A percentile compares a stretch with the other conserved stretches of the same genome.
Conservation (phyloP, 2,888 invertebrate species). For the Sminthurinus aureus region DNA sequence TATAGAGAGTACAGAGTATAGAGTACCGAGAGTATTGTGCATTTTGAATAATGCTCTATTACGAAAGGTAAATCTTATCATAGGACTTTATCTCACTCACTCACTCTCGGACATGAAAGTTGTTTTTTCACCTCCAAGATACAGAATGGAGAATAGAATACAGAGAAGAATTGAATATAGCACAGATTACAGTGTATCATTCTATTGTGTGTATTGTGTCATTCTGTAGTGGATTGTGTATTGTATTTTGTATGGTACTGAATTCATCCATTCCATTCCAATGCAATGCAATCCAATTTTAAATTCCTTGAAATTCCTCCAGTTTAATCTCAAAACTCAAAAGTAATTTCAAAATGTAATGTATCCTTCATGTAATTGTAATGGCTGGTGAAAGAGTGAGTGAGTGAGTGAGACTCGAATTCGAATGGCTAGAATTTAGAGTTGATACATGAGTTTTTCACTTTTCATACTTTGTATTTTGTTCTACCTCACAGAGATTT, state of each 20-base stretch:
- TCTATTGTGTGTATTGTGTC: neutral
- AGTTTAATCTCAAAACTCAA: conserved; percentile 3
- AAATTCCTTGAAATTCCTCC: neutral
- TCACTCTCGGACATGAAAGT: conserved; percentile 27
- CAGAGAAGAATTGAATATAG: too few relatives aligned
- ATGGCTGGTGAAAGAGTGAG: neutral
- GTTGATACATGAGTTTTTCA: too few relatives aligned
- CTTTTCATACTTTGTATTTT: too few relatives aligned
- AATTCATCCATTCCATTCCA: neutral
- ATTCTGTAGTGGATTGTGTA: neutral
- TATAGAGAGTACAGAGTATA: neutral
- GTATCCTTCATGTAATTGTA: neutral
- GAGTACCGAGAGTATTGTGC: too few relatives aligned
- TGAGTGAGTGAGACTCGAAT: too few relatives aligned
- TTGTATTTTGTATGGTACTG: neutral
- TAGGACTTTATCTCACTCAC: neutral
- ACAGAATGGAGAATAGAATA: too few relatives aligned
- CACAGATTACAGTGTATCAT: too few relatives aligned
- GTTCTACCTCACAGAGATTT: too few relatives aligned
- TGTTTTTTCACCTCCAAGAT: conserved; percentile 16
- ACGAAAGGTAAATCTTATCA: conserved; percentile 2
- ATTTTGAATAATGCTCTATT: too few relatives aligned
- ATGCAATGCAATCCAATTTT: neutral
- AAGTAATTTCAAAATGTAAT: neutral
- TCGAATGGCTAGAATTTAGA: too few relatives aligned